These are phyloP conservation scores for Micoletzkya japonica DNA, from an alignment of 2,888 invertebrate genomes.

Conservation along the genomic window DNA sequence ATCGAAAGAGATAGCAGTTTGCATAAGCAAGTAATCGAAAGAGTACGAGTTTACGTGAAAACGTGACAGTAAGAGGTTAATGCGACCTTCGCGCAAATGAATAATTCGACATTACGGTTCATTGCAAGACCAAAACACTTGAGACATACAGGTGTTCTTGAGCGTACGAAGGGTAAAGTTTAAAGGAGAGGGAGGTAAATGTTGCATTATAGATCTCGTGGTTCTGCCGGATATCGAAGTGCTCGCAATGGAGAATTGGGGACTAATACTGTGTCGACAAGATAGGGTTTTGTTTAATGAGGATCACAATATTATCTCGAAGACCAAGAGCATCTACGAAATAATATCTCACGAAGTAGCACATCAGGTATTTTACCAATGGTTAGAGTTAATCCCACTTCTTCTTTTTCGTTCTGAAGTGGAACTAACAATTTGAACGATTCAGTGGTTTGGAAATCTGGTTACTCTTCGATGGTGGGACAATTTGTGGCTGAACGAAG, in stretches of 20 bases:
- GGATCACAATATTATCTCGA: slow-evolving; percentile 8
- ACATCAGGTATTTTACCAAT: slow-evolving; percentile 19
- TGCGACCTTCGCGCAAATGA: too few relatives aligned
- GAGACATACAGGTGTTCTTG: too few relatives aligned
- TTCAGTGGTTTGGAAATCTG: slow-evolving; percentile 60
- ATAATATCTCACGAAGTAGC: slow-evolving; percentile 21
- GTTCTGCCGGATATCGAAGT: slow-evolving; percentile 46
- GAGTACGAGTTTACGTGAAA: too few relatives aligned
- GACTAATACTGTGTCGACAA: slow-evolving; percentile 37
- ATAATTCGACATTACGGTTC: too few relatives aligned
- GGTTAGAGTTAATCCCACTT: not conserved
- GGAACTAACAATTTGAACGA: too few relatives aligned
- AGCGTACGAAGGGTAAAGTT: too few relatives aligned
- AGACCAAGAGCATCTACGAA: not conserved
- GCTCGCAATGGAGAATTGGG: slow-evolving; percentile 61
- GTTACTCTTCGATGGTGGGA: slow-evolving; percentile 62
- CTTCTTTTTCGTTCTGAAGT: not conserved
- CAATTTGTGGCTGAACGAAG: slow-evolving; percentile 58
- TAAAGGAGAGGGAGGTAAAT: too few relatives aligned
- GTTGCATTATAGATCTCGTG: slow-evolving; percentile 50
- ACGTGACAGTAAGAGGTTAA: too few relatives aligned
- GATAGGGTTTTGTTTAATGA: slow-evolving; percentile 33
- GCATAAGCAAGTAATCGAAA: too few relatives aligned
- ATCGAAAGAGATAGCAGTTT: too few relatives aligned
- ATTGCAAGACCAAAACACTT: too few relatives aligned